Evolutionary conservation across 37 sponge, comb jelly and placozoan species (phyloP), one percentile per base, ranked within the genome.

Genomic region (Corticium candelabrum): DNA sequence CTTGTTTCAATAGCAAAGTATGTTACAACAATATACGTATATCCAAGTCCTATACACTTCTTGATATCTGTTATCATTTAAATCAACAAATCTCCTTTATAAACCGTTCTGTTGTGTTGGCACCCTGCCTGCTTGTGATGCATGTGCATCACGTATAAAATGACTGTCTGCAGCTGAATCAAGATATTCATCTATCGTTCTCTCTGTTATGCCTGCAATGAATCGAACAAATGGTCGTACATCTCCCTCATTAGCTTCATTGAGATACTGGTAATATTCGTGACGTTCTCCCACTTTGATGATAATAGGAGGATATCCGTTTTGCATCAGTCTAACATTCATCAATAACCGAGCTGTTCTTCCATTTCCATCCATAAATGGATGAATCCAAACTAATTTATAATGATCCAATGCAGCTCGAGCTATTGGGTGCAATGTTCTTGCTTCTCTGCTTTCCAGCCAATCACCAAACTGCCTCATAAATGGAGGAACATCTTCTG

Each of bases 311-410:
- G 84, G 84, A 37, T 79, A 83, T 3, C 84, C 84, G 31, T 67
- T 75, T 40, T 79, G 84, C 34, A 83, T 83, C 2, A 83, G 41
- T 39, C 78, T 67, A 1, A 78, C 40, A 40, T 83, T 83, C 84
- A 83, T 83, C 31, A 83, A 36, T 37, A 83, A 37, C 37, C 84
- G 35, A 3, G 79, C 37, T 62, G 79, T 80, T 35, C 84, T 4
- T n/a, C 84, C 84, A 67, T 83, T 83, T 3, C 84, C 84, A 69
- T 83, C 84, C 3, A 83, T 79, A 79, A 83, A 83, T 1, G 84
- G 84, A 40, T 83, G 84, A 70, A 83, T 83, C 33, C 74, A 69
- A 11, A 83, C 84, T 4, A 83, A 56, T 69, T 76, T 83, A 56
- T 80, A 83, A 35, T 83, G 84, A 7, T 76, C 84, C 7, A 83